phyloP scores from a whole-genome alignment of 2,797 vertebrate species.

The Neosilurus mollespiculum region DNA sequence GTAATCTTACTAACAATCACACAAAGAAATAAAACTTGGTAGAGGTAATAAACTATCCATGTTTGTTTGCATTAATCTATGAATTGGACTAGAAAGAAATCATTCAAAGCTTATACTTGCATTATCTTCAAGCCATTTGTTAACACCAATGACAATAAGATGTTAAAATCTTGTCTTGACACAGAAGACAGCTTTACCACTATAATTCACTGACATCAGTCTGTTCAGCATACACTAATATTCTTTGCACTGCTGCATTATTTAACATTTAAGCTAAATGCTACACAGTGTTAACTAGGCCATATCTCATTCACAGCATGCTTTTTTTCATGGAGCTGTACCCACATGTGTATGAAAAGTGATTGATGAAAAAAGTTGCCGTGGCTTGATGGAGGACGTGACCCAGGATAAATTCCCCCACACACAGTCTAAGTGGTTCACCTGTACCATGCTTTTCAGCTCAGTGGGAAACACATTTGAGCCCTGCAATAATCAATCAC shows the following conservation, averaged over 20 bases:
- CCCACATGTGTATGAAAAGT: conserved; percentile 7
- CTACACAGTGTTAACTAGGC: not conserved
- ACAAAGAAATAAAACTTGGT: too few species aligned
- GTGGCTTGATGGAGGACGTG: conserved; percentile 18
- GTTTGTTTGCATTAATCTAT: not conserved
- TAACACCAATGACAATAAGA: not conserved
- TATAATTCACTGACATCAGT: not conserved
- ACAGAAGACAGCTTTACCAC: not conserved
- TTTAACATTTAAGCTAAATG: not conserved
- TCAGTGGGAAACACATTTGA: conserved; percentile 8
- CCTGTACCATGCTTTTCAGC: conserved; percentile 24
- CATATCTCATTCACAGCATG: not conserved
- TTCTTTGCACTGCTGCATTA: not conserved
- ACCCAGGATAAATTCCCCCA: conserved; percentile 15
- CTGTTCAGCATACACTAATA: not conserved
- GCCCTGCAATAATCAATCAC: conserved; percentile 35
- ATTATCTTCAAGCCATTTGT: not conserved
- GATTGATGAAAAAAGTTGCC: conserved; percentile 1
- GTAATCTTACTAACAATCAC: too few species aligned
- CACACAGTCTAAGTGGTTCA: conserved; percentile 20
- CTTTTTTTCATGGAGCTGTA: not conserved
- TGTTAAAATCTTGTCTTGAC: not conserved
- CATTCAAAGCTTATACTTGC: not conserved
- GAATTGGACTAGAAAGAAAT: not conserved
- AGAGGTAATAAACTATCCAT: not conserved